Base-by-base conservation (phyloP, 1,140 invertebrate species). In the Drosophila erecta region DNA sequence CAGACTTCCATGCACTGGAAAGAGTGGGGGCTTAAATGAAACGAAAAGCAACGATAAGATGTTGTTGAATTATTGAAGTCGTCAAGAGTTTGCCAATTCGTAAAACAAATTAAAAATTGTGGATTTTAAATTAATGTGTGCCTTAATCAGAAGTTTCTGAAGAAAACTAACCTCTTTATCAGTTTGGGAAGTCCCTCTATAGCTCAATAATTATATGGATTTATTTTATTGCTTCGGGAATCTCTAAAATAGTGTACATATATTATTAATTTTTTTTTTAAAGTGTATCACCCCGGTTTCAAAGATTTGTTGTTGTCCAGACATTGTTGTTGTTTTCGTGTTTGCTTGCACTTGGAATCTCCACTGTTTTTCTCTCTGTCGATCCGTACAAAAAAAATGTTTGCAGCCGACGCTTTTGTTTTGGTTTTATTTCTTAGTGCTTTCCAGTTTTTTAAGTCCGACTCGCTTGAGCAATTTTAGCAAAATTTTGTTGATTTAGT, bases 271-370 rank as follows among this genome's bases (percentile, higher is more conserved):
- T 17, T 1, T 17, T 17, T 30, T 10, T 30, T 30, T 30, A 8
- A 2, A 30, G 30, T 30, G 30, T 10, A 30, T 30, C 7, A 8
- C 27, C 27, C 27, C 8, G 8, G 8, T 7, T 7, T 7, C 30
- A 30, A 1, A 30, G 30, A 30, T 10, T 33, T 40, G 33, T 59
- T 50, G 64, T 66, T 66, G 58, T 64, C 41, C 43, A 64, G 37
- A 43, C 60, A 33, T 61, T 47, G 24, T 41, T 66, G 62, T 65
- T 79, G n/a, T 43, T 66, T 62, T 41, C 24, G 30, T 65, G 50
- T 79, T 79, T 71, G 72, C 61, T 76, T 83, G 80, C 75, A 70
- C 79, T 79, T 75, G 59, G 55, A 79, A 20, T 44, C 17, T 3
- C 41, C 24, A 49, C 41, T 70, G 41, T 49, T 20, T 35, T 35